phyloP scores from a whole-genome alignment of 2,113 vertebrate genomes.

The Thryonomys swinderianus region DNA sequence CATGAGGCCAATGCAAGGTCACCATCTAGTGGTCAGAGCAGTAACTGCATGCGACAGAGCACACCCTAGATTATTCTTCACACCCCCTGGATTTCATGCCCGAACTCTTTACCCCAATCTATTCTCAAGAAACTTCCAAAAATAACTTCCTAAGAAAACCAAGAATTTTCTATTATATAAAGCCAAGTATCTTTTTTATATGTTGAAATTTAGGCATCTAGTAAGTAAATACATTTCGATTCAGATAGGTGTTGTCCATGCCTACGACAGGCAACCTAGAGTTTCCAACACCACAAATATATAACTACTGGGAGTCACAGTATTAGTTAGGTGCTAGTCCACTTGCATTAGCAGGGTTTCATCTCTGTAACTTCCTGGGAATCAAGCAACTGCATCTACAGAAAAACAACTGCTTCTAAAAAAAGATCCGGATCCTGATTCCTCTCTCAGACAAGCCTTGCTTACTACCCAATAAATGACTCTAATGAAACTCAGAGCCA shows the following conservation, averaged over 20 bases:
- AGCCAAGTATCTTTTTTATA: not conserved
- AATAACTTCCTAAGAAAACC: slow-evolving; percentile 44
- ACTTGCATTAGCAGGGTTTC: not conserved
- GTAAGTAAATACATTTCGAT: not conserved
- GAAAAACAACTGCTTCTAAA: not conserved
- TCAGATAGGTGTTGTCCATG: not conserved
- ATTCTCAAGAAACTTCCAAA: slow-evolving; percentile 25
- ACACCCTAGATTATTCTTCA: not conserved
- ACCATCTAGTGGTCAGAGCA: slow-evolving; percentile 64
- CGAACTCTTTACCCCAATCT: not conserved
- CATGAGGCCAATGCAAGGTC: slow-evolving; percentile 54
- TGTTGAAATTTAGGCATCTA: slow-evolving; percentile 20
- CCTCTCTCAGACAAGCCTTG: not conserved
- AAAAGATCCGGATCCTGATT: not conserved
- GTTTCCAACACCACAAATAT: not conserved
- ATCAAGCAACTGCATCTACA: not conserved
- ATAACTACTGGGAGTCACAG: not conserved
- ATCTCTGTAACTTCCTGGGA: not conserved
- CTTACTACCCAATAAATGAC: no score
- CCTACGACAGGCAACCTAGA: not conserved
- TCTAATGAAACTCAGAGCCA: not conserved
- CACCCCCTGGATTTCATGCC: no score
- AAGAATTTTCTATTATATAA: not conserved
- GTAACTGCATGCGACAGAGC: slow-evolving; percentile 14
- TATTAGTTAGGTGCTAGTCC: not conserved